These are phyloP conservation scores for Drosophila cardini DNA, from an alignment of 1,140 invertebrate genomes.

Conservation along the genomic window DNA sequence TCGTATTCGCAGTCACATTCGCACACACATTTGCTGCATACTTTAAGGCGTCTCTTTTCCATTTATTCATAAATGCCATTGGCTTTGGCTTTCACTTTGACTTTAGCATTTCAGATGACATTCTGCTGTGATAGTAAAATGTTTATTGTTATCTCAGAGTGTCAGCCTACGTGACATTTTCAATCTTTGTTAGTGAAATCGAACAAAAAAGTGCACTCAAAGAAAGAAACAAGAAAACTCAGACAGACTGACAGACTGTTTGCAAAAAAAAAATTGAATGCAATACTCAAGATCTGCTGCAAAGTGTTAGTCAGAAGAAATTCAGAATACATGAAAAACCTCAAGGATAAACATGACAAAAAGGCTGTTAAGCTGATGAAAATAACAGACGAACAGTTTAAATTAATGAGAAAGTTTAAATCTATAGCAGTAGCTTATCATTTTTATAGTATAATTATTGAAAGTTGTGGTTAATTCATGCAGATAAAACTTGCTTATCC, in stretches of 20 bases:
- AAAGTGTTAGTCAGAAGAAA: slow-evolving; percentile 1
- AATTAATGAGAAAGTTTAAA: background rate
- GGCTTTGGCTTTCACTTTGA: slow-evolving; percentile 17
- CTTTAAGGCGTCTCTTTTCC: slow-evolving; percentile 35
- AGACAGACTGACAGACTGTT: slow-evolving; percentile 7
- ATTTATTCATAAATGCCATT: slow-evolving; percentile 42
- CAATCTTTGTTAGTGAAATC: slow-evolving; percentile 47
- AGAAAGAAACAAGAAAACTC: slow-evolving; percentile 2
- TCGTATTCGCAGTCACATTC: slow-evolving; percentile 10
- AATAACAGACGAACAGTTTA: background rate
- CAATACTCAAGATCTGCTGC: slow-evolving; percentile 3
- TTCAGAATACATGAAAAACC: background rate
- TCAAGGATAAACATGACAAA: background rate
- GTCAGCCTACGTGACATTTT: slow-evolving; percentile 53
- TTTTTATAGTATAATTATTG: too few relatives aligned
- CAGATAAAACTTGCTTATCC: too few relatives aligned
- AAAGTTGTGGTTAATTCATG: too few relatives aligned
- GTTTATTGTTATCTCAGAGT: slow-evolving; percentile 50
- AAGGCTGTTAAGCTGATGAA: slow-evolving; percentile 12
- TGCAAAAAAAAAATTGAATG: slow-evolving; percentile 9
- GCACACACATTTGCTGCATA: slow-evolving; percentile 30
- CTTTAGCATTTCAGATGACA: slow-evolving; percentile 9
- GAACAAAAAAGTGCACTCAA: slow-evolving; percentile 14
- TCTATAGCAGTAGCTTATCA: too few relatives aligned
- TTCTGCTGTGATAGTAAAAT: slow-evolving; percentile 47